Evolutionary conservation across 2,888 invertebrate species (phyloP).

Genomic region (Oegoconia quadripuncta): DNA sequence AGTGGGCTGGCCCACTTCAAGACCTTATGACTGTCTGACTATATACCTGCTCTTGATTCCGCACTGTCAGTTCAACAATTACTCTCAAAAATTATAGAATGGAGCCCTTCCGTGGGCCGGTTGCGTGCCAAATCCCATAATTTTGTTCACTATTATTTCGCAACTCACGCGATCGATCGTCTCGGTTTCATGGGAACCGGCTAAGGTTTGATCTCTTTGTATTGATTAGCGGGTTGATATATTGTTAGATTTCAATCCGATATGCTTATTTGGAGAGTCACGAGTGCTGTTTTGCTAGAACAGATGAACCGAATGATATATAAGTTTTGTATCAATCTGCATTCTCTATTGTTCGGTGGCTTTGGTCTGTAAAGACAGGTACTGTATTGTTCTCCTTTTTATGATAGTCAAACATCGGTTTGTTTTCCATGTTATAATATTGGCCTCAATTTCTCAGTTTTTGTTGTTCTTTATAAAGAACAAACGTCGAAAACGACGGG

Average conservation of each 20-base stretch:
- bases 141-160: slow-evolving; percentile 37
- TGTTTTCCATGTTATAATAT: too few species aligned
- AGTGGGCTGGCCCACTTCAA: too few species aligned
- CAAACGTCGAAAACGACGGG: too few species aligned
- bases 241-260: slow-evolving; percentile 46
- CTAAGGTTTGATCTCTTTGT: slow-evolving; percentile 38
- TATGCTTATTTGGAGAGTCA: slow-evolving; percentile 39
- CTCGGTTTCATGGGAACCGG: slow-evolving; percentile 58
- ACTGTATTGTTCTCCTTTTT: not conserved
- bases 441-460: too few species aligned
- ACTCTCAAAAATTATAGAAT: not conserved
- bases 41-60: too few species aligned
- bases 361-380: not conserved
- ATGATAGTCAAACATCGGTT: too few species aligned
- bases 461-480: too few species aligned
- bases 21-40: too few species aligned
- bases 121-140: slow-evolving; percentile 20
- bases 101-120: not conserved
- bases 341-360: not conserved
- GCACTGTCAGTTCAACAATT: too few species aligned
- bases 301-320: slow-evolving; percentile 10
- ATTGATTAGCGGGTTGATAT: slow-evolving; percentile 53
- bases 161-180: slow-evolving; percentile 31
- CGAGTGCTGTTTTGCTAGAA: slow-evolving; percentile 30
- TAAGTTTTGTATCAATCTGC: slow-evolving; percentile 9